Evolutionary conservation across 1,140 invertebrate species (phyloP), one percentile per base, ranked within the genome.

Genomic region (Aphelinus certus): DNA sequence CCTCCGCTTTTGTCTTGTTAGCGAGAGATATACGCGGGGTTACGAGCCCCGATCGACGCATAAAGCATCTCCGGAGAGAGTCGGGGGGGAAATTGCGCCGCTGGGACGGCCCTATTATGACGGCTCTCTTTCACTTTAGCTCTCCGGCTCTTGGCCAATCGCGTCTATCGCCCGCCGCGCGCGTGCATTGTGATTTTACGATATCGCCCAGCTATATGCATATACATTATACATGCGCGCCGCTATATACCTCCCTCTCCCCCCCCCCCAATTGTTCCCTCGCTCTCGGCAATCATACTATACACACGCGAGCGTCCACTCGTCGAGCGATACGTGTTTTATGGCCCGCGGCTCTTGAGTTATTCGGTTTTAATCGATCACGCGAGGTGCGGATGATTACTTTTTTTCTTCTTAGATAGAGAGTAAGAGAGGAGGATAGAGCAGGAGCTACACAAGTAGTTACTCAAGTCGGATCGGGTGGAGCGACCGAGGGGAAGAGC

Each of bases 21-120:
- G 58, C 58, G 43, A 55, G 69, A 71, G 48, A 61, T 70, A 70
- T 9, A 7, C 61, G 61, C 43, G 42, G 58, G 60, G 58, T 66
- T 69, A 75, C 67, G 60, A 75, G 67, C 55, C 73, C 66, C 67
- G 73, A 70, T 70, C 67, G 73, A 9, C 61, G 66, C 56, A 75
- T 75, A 75, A 75, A 70, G 61, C 67, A 75, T 75, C 73, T 75
- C 73, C 60, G 48, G 73, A 75, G 26, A 26, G 73, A 75, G 7
- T 63, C 67, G n/a, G 58, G 60, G 47, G n/a, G 58, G 60, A 51
- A 75, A 75, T 75, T 64, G 60, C 56, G 67, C 73, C 66, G 61
- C 26, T 76, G 76, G 73, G 73, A 75, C 58, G 58, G 61, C n/a
- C 57, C 58, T 70, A 46, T 0, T 55, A 45, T 42, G 62, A 73